Evolutionary conservation across 1,140 invertebrate genomes (phyloP).

Genomic region (Himalopsyche phryganea): DNA sequence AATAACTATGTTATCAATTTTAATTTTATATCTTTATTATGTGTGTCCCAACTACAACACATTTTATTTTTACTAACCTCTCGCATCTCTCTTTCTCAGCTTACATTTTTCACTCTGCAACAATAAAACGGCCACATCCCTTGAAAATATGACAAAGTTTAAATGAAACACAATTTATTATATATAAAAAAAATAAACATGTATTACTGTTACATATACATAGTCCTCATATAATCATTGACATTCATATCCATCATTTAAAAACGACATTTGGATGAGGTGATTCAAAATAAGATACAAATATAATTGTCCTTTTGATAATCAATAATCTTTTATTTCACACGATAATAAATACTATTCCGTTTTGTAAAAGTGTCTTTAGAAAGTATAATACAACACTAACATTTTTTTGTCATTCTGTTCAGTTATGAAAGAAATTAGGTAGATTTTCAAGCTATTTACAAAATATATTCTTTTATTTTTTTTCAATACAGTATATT

Average conservation of each 20-base stretch:
- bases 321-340: neutral
- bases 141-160: neutral
- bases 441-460: slow-evolving; percentile 16
- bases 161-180: neutral
- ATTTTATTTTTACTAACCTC: too few relatives aligned
- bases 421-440: neutral
- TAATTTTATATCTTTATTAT: too few relatives aligned
- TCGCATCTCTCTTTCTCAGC: too few relatives aligned
- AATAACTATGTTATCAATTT: too few relatives aligned
- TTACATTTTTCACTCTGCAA: too few relatives aligned
- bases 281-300: slow-evolving; percentile 5
- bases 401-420: too few relatives aligned
- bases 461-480: slow-evolving; percentile 17
- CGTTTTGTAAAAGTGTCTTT: too few relatives aligned
- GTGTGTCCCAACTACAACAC: too few relatives aligned
- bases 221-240: slow-evolving; percentile 26
- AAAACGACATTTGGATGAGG: neutral
- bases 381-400: too few relatives aligned
- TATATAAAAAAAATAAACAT: slow-evolving; percentile 33
- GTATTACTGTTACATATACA: slow-evolving; percentile 31
- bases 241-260: slow-evolving; percentile 19
- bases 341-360: too few relatives aligned
- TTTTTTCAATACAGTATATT: slow-evolving; percentile 7
- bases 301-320: neutral
- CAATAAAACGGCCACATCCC: too few relatives aligned